Evolutionary conservation across 1,140 invertebrate species (phyloP), one percentile per base, ranked within the genome.

Genomic region (Ceratina calcarata): DNA sequence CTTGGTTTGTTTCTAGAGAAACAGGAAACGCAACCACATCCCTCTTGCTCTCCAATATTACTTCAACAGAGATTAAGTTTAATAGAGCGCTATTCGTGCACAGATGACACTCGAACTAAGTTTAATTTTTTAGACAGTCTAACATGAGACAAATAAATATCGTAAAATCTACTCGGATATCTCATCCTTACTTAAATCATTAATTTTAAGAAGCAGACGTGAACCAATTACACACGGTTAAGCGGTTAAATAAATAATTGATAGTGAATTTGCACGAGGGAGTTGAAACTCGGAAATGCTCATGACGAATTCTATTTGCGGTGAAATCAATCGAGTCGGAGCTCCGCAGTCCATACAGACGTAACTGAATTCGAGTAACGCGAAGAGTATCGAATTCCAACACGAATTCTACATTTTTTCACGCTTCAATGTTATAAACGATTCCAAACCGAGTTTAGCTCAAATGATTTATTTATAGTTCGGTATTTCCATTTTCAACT

Each of bases 221-320:
- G 37, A 32, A 51, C 8, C 58, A 51, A 16, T 72, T 72, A 65
- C 27, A 8, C 1, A 0, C n/a, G 22, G 0, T 32, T 10, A 10
- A 8, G 51, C 18, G 24, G 4, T 3, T 18, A 57, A 53, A 51
- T 65, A 53, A 65, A 65, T 65, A 51, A 74, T 73, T n/a, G 22
- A 4, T 3, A 18, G n/a, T 32, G 20, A 8, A 7, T 27, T 2
- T 27, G 3, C 15, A 1, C 18, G 2, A 24, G 37, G 6, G 32
- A 27, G 49, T 72, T 8, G n/a, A 2, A 58, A 27, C 4, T 27
- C 18, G 32, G 4, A 32, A 4, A 27, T 18, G 12, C 1, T n/a
- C 57, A n/a, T 8, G n/a, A 49, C 4, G 12, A 27, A 16, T 37
- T 69, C 3, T 22, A 58, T 37, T 70, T 37, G 7, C 24, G 57